Percentiles rank a stretch among this genome's conserved stretches.
Conservation (phyloP, 2,797 vertebrate genomes). For the Etheostoma perlongum region DNA sequence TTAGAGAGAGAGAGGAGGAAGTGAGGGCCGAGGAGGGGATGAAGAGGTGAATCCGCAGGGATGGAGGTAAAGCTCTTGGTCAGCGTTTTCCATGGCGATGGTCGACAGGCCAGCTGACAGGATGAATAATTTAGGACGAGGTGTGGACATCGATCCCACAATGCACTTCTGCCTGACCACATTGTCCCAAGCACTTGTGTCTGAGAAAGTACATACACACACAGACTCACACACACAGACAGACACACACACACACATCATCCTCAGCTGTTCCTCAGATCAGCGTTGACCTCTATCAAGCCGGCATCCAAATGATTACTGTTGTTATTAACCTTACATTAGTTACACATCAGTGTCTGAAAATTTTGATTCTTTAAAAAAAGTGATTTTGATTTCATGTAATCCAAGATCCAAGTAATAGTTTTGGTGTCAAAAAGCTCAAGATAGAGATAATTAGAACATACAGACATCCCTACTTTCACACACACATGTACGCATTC, state of each 20-base stretch:
- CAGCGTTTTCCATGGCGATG: slow-evolving; percentile 82
- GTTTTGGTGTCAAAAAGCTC: neutral
- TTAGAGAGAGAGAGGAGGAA: slow-evolving; percentile 62
- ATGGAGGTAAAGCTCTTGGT: slow-evolving; percentile 80
- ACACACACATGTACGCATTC: neutral
- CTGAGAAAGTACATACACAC: neutral
- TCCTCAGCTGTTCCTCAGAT: slow-evolving; percentile 39
- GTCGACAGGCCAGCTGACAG: slow-evolving; percentile 81
- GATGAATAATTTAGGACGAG: slow-evolving; percentile 86
- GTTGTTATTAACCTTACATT: slow-evolving; percentile 12
- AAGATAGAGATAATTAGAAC: neutral
- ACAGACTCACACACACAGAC: neutral
- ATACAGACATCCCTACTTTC: neutral
- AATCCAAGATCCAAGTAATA: neutral
- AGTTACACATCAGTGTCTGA: neutral
- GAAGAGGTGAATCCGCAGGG: slow-evolving; percentile 79
- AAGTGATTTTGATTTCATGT: fast-evolving
- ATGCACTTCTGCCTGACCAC: slow-evolving; percentile 79
- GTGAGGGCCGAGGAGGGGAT: slow-evolving; percentile 70
- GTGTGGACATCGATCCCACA: slow-evolving; percentile 83
- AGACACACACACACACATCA: slow-evolving; percentile 24
- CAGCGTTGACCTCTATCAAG: slow-evolving; percentile 50
- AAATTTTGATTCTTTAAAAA: neutral
- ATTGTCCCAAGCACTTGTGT: slow-evolving; percentile 57
- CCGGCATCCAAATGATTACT: slow-evolving; percentile 20